Percentiles rank a stretch among this genome's conserved stretches.
Evolutionary conservation across 2,888 invertebrate species (phyloP).

Genomic region (Xestobium rufovillosum): DNA sequence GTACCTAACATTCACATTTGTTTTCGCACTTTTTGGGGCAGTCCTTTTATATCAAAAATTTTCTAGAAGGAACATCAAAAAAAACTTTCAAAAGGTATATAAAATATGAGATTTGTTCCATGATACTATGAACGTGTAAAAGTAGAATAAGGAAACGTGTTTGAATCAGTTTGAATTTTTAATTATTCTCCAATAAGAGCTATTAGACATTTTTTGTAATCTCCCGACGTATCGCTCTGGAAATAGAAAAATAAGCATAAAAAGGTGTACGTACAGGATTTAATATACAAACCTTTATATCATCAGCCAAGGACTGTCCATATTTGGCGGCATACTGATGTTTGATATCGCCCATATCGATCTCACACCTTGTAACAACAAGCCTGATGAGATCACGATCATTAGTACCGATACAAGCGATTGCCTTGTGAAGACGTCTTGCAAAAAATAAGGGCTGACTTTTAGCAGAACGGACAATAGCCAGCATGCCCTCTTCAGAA

Average conservation of each 20-base stretch:
- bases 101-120: too few relatives aligned
- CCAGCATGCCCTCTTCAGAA: constrained; percentile 67
- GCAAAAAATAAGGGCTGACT: constrained; percentile 81
- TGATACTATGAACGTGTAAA: too few relatives aligned
- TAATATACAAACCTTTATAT: constrained; percentile 58
- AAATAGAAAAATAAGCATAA: constrained; percentile 35
- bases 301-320: constrained; percentile 69
- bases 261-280: constrained; percentile 6
- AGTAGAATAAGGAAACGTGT: too few relatives aligned
- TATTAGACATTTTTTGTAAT: constrained; percentile 77
- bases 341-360: constrained; percentile 81
- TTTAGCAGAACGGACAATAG: constrained; percentile 72
- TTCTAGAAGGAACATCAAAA: too few relatives aligned
- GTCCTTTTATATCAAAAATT: too few relatives aligned
- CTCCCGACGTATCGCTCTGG: constrained; percentile 77
- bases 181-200: constrained; percentile 54
- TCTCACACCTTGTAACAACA: constrained; percentile 73
- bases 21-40: too few relatives aligned
- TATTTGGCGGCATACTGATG: constrained; percentile 67
- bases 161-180: too few relatives aligned
- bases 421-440: constrained; percentile 74
- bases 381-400: constrained; percentile 80
- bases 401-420: constrained; percentile 86
- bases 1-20: too few relatives aligned
- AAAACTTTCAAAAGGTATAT: too few relatives aligned